Base-by-base conservation (phyloP, 2,113 vertebrate genomes). In the Chlorodrepanis virens region DNA sequence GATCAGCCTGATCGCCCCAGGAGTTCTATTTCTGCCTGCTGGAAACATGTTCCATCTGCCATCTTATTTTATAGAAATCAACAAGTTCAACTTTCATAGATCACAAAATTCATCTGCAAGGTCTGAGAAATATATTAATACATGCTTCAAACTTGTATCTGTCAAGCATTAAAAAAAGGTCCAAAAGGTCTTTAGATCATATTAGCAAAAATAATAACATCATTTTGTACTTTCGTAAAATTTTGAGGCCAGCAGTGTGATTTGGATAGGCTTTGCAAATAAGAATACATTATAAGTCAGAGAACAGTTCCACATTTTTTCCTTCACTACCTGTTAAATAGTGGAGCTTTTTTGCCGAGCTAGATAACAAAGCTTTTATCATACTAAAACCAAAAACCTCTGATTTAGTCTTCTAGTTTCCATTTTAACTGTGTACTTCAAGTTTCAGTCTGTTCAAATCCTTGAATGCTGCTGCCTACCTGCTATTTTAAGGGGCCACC, bases 1-100 rank as follows among this genome's bases (percentile, higher is more conserved):
- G 49, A 90, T 70, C 64, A 90, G 85, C 47, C 59, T 59, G 50
- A 74, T 92, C 8, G 29, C 79, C 79, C 83, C 40, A 88, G 47
- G 40, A 83, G 27, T 69, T 95, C 49, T 91, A 79, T 89, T 94
- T 84, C 64, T 91, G 79, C 44, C 40, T 67, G 69, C 52, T 71
- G 65, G 31, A 90, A 96, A 89, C 47, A 87, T 28, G 31, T 42
- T 70, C 89, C 52, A 83, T 63, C 76, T 97, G 83, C 72, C 80
- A 83, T 53, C 47, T 68, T 87, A 61, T 42, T 83, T 77, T 42
- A 70, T 9, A 75, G 44, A 86, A 93, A 80, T 60, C 78, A 94
- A 79, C 82, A 92, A 80, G 61, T 90, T 95, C 90, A 78, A 33
- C 24, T 90, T 65, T 20, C 0, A 6, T 28, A 83, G 76, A 81